Evolutionary conservation across 1,140 invertebrate genomes (phyloP), one percentile per base, ranked within the genome.

Genomic region (Drosophila navojoa): DNA sequence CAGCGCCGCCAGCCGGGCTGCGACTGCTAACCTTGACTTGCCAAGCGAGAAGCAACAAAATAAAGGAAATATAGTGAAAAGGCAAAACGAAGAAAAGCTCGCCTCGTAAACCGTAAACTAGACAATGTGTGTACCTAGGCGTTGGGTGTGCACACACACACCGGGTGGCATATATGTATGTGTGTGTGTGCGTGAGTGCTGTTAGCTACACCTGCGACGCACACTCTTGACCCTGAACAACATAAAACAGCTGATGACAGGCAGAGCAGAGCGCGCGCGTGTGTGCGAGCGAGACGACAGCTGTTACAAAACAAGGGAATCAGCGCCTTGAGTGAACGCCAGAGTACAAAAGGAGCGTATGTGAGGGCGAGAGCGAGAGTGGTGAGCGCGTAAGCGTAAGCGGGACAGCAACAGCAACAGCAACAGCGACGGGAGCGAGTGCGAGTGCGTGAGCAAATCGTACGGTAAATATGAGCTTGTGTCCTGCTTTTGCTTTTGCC

Each of bases 161-260:
- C 47, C 47, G 47, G 47, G 5, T 19, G 15, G 16, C 27, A 9
- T 10, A 9, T n/a, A 15, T 50, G 38, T 5, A 38, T 25, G 47
- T n/a, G 45, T 25, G 59, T 50, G 59, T 40, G 59, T 5, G 29
- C 25, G 6, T 35, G 59, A 27, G 59, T 45, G 47, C 47, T 50
- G 52, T 60, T 42, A 50, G 68, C 66, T 71, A 85, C 81, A 85
- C 81, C 81, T 85, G 81, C 81, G 64, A 85, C 69, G 80, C 79
- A 71, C 79, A 72, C 82, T 76, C 82, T 85, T 85, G 81, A 85
- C 81, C 81, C 81, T 85, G 82, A 85, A 87, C 82, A 85, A 85
- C 82, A 85, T 87, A 81, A 85, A 85, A 85, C 81, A 85, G 81
- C 81, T 85, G 81, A 85, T 85, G 82, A 81, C 81, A 87, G 81